phyloP scores from a whole-genome alignment of 53 echinoderm and acorn worm species.

The Luidia sarsii region DNA sequence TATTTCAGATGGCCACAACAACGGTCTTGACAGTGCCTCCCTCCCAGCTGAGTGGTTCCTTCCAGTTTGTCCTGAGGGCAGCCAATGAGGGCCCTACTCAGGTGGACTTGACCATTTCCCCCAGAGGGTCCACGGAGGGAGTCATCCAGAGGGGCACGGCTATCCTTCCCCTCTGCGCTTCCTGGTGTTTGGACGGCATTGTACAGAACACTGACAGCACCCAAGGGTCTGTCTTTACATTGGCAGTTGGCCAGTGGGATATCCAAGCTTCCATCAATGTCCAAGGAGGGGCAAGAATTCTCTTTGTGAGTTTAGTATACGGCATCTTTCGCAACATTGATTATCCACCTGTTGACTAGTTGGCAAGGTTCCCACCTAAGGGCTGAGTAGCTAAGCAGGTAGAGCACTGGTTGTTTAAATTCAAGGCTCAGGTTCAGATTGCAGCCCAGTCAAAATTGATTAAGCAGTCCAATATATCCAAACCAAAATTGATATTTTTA shows the following conservation, averaged over 20 bases:
- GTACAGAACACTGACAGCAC: constrained; percentile 44
- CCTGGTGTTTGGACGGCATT: constrained; percentile 71
- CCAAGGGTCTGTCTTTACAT: constrained; percentile 37
- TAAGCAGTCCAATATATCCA: too few relatives aligned
- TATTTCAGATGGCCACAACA: constrained; percentile 66
- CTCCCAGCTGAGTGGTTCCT: constrained; percentile 74
- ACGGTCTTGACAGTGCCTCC: constrained; percentile 64
- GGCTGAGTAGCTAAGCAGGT: too few relatives aligned
- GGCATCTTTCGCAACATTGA: too few relatives aligned
- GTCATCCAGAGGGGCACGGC: constrained; percentile 45
- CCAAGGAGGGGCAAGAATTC: constrained; percentile 81
- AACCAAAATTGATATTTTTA: too few relatives aligned
- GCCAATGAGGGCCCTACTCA: constrained; percentile 65
- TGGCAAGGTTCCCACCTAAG: too few relatives aligned
- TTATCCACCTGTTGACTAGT: too few relatives aligned
- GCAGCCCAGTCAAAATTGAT: too few relatives aligned
- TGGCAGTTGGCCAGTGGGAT: constrained; percentile 72
- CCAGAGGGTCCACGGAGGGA: constrained; percentile 47
- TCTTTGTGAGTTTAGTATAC: constrained; percentile 67
- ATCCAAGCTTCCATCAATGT: constrained; percentile 62
- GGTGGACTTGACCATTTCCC: constrained; percentile 74
- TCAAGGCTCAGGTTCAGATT: too few relatives aligned
- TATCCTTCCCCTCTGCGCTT: constrained; percentile 57
- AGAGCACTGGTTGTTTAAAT: too few relatives aligned
- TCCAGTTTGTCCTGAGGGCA: constrained; percentile 69